A percentile compares a stretch with the other conserved stretches of the same genome.
Conservation (phyloP, 2,888 invertebrate species). For the Cosmopolites sordidus region DNA sequence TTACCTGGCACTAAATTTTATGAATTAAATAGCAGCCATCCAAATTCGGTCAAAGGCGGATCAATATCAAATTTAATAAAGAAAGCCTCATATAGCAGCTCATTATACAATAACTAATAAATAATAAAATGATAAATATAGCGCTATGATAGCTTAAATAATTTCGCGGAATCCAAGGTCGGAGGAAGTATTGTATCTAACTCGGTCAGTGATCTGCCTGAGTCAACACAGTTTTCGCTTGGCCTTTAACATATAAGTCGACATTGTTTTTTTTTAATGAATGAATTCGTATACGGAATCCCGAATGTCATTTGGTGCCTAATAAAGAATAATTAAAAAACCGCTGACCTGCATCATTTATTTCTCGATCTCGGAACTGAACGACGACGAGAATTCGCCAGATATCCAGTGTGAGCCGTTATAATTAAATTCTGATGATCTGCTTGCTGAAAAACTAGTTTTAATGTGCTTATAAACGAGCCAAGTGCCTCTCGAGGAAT, state of each 20-base stretch:
- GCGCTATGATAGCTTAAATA: slow-evolving; percentile 7
- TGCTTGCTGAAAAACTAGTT: slow-evolving; percentile 18
- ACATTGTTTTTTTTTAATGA: neutral
- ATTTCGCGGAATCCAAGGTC: slow-evolving; percentile 12
- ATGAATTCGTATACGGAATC: neutral
- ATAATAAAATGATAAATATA: neutral
- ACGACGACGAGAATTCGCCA: neutral
- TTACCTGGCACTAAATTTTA: too few relatives aligned
- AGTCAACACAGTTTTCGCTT: slow-evolving; percentile 7
- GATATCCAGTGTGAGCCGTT: neutral
- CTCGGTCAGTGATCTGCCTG: slow-evolving; percentile 21
- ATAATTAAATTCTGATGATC: slow-evolving; percentile 9
- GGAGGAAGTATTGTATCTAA: slow-evolving; percentile 14
- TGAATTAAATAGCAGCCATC: too few relatives aligned
- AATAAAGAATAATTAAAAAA: neutral
- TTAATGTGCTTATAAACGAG: slow-evolving; percentile 12
- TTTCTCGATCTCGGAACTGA: neutral
- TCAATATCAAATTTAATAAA: too few relatives aligned
- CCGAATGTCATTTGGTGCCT: neutral
- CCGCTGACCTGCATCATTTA: neutral
- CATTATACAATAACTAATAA: neutral
- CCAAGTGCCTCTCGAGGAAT: slow-evolving; percentile 9
- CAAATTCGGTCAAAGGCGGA: too few relatives aligned
- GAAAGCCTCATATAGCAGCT: slow-evolving; percentile 1
- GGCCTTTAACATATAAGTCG: neutral